Evolutionary conservation across 2,888 invertebrate genomes (phyloP), one percentile per base, ranked within the genome.

Genomic region (Zonitis immaculata): DNA sequence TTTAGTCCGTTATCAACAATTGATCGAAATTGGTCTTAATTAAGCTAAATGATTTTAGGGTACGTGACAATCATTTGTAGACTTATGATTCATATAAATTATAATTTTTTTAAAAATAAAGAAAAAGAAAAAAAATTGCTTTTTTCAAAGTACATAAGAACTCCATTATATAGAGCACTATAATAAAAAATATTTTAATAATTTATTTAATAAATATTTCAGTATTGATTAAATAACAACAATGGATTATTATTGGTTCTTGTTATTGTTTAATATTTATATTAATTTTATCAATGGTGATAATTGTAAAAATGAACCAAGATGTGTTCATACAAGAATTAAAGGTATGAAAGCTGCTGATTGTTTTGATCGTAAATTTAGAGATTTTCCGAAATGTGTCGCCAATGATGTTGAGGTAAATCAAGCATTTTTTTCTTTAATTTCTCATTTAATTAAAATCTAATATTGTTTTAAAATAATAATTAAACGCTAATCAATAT

Each of bases 341-440:
- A 69, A 67, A 46, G 67, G 69, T 47, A 65, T 73, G 63, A 67
- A 65, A 57, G 64, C 65, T 25, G 72, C 71, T 3, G 73, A 75
- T 59, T 75, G 75, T 58, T 72, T 65, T 52, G 54, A 68, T n/a
- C 65, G 57, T 54, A 62, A 73, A 35, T 63, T 73, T 30, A 64
- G 59, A 46, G 48, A 57, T 42, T 67, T 75, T 54, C 73, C 75
- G 0, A 67, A 69, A 57, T 74, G 74, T 58, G 53, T 73, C 8
- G 59, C 69, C 12, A 66, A 60, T 32, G 68, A 72, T 60, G 62
- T 69, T 5, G 73, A 75, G 66, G 75, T 74, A 67, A 65, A 26
- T n/a, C n/a, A n/a, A n/a, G n/a, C n/a, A n/a, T n/a, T n/a, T n/a
- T n/a, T n/a, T n/a, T n/a, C n/a, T n/a, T n/a, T n/a, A n/a, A n/a